Conservation (phyloP, 2,888 invertebrate genomes). For the Drosophila neonasuta region DNA sequence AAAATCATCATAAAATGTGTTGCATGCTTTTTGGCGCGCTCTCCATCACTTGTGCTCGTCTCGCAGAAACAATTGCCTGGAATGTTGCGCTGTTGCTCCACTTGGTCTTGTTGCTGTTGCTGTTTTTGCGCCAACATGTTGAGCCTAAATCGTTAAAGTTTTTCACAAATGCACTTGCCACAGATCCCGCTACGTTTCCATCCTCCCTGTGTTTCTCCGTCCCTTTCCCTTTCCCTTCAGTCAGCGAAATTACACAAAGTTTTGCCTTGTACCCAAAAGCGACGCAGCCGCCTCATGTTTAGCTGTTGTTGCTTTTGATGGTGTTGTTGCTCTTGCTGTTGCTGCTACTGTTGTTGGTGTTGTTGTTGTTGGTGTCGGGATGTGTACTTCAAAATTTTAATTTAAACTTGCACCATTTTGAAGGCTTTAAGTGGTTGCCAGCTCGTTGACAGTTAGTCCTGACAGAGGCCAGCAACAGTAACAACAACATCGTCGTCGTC, state of each 20-base stretch:
- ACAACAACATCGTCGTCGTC: conserved; percentile 14
- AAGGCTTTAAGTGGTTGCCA: conserved; percentile 78
- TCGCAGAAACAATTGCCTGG: conserved; percentile 63
- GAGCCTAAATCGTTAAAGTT: conserved; percentile 81
- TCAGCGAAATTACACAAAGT: conserved; percentile 71
- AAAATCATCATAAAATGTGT: conserved; percentile 69
- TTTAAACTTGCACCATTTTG: conserved; percentile 79
- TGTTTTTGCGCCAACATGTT: conserved; percentile 70
- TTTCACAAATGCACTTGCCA: conserved; percentile 73
- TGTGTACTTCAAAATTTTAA: conserved; percentile 78
- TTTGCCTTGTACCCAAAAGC: conserved; percentile 69
- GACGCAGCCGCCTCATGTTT: conserved; percentile 55
- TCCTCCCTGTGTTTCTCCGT: not conserved
- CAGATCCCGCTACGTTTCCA: conserved; percentile 50
- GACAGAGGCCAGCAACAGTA: conserved; percentile 45
- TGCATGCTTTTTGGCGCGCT: conserved; percentile 61
- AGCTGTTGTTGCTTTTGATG: conserved; percentile 39
- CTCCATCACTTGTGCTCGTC: conserved; percentile 22
- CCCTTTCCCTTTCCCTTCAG: not conserved
- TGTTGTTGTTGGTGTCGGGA: conserved; percentile 55
- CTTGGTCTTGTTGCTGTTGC: conserved; percentile 38
- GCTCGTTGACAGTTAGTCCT: conserved; percentile 79
- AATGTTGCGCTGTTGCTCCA: conserved; percentile 40
- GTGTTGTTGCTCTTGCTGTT: conserved; percentile 15
- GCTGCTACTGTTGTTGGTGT: conserved; percentile 19